Evolutionary conservation across 2,113 vertebrate species (phyloP).

Genomic region (Chlamydotis undulata): DNA sequence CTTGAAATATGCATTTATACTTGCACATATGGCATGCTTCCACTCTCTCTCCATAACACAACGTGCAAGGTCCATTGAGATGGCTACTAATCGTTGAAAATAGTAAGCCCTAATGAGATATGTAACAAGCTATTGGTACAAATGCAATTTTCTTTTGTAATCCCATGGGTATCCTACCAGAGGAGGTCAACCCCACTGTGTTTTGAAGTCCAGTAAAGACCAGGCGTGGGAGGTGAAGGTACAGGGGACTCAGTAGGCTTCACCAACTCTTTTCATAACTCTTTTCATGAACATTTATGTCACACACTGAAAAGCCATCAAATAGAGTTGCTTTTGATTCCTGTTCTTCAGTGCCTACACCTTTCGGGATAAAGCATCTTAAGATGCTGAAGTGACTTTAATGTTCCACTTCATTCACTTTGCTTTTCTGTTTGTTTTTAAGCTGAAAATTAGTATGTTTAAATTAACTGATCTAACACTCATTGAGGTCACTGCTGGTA

Average conservation of each 20-base stretch:
- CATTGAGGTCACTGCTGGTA: background rate
- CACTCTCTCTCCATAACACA: background rate
- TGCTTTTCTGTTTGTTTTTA: background rate
- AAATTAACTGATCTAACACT: background rate
- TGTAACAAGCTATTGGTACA: background rate
- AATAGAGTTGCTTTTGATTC: background rate
- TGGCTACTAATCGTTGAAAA: background rate
- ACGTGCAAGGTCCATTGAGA: background rate
- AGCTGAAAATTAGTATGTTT: background rate
- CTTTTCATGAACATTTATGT: background rate
- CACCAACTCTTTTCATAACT: background rate
- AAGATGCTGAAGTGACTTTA: background rate
- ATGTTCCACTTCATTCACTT: background rate
- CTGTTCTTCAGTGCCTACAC: background rate
- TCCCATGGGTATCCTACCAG: background rate
- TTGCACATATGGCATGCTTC: background rate
- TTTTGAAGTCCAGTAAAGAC: background rate
- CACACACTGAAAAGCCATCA: background rate
- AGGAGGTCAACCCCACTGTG: background rate
- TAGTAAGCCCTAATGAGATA: background rate
- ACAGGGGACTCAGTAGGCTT: background rate
- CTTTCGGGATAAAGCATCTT: background rate
- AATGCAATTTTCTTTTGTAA: background rate
- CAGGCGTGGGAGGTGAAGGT: background rate
- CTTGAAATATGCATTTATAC: background rate